Conservation (phyloP, 2,113 vertebrate species). For the Lepisosteus oculatus region DNA sequence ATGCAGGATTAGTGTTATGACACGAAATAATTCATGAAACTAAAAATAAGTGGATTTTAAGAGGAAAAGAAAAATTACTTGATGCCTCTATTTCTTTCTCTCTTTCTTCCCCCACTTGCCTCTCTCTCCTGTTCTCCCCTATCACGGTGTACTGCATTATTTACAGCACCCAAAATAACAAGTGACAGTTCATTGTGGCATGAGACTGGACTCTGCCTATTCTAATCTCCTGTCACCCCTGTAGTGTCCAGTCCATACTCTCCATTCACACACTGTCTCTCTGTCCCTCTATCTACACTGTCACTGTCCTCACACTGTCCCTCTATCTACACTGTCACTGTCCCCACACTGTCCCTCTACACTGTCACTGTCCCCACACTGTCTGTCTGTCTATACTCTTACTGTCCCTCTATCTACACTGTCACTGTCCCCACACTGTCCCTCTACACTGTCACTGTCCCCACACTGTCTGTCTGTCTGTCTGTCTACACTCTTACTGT, state of each 20-base stretch:
- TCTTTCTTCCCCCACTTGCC: constrained; percentile 16
- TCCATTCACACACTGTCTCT: neutral
- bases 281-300: no score
- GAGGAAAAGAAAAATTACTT: constrained; percentile 57
- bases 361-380: no score
- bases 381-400: no score
- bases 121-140: constrained; percentile 25
- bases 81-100: constrained; percentile 44
- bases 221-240: neutral
- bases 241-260: neutral
- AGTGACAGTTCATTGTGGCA: constrained; percentile 40
- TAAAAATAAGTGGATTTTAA: constrained; percentile 60
- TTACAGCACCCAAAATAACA: constrained; percentile 48
- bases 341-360: no score
- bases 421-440: neutral
- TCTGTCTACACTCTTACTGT: no score
- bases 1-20: constrained; percentile 73
- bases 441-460: neutral
- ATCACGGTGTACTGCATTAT: constrained; percentile 49
- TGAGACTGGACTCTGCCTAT: constrained; percentile 4
- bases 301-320: no score
- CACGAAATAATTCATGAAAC: constrained; percentile 71
- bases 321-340: no score
- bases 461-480: neutral
- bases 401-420: no score